Evolutionary conservation across 1,140 invertebrate genomes (phyloP).

Genomic region (Portunus trituberculatus): DNA sequence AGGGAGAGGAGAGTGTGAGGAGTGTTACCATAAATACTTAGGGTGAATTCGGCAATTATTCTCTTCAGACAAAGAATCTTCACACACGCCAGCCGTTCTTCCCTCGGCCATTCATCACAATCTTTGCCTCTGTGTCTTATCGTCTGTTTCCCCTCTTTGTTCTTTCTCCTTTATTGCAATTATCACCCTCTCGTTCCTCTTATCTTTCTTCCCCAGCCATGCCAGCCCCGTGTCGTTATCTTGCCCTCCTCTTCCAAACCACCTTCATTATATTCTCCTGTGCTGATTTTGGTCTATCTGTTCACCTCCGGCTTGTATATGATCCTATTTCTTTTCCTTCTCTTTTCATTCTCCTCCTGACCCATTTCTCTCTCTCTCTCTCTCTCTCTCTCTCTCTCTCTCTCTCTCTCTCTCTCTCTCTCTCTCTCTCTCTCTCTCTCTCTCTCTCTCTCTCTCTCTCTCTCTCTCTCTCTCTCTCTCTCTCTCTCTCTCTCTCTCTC

Average conservation of each 20-base stretch:
- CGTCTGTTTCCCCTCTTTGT: constrained; percentile 17
- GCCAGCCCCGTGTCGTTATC: background rate
- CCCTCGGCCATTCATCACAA: background rate
- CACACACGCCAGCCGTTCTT: constrained; percentile 6
- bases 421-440: constrained; percentile 3
- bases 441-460: background rate
- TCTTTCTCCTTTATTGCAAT: constrained; percentile 23
- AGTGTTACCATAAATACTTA: background rate
- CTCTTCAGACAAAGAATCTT: background rate
- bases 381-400: no score
- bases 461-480: background rate
- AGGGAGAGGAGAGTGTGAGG: background rate
- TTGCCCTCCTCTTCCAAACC: background rate
- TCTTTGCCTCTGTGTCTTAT: constrained; percentile 23
- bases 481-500: background rate
- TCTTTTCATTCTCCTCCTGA: no score
- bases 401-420: background rate
- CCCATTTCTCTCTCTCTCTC: no score
- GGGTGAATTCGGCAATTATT: background rate
- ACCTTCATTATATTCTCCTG: background rate
- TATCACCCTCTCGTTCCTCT: constrained; percentile 18
- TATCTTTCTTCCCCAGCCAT: background rate
- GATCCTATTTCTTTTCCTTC: background rate
- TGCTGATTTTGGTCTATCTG: background rate
- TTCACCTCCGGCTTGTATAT: constrained; percentile 8